Base-by-base conservation (phyloP, 2,113 vertebrate species). In the Chaetops frenatus region DNA sequence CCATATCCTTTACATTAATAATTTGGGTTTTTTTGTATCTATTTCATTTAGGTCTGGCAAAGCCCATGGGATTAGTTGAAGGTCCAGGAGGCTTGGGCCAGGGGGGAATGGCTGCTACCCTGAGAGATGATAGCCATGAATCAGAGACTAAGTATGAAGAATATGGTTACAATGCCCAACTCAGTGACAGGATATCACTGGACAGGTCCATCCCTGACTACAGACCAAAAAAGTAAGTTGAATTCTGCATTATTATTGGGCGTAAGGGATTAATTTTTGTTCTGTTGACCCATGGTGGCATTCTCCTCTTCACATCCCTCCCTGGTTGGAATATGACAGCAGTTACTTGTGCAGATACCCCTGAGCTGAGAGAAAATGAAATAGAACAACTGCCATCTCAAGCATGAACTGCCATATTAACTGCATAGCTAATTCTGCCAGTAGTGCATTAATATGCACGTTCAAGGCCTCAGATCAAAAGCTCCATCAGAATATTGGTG, bases 121-220 rank as follows among this genome's bases (percentile, higher is more conserved):
- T 99, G 84, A 98, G 97, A 62, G 99, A 98, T 2, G 98, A 99
- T 56, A 99, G 98, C 86, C 99, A 92, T 8, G 99, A 99, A 94
- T 92, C 92, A 0, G 99, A 99, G 47, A 98, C 98, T 48, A 99
- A 98, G 62, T 99, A 98, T 2, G 99, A 99, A 97, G 99, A 99
- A 86, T 99, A 99, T 3, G 99, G 99, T 73, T 99, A 99, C 97
- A 99, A 99, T 3, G 99, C 99, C 28, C 99, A 99, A 3, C 99
- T 99, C 88, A 99, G 99, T 35, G 99, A 99, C 95, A 98, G 99
- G 94, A 99, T 99, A 97, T 99, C 99, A 31, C 98, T 99, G 96
- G 99, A 99, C 98, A 98, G 99, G 73, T 98, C 98, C 92, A 99
- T 99, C 94, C 99, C 99, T 0, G 99, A 99, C 98, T 99, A 99